phyloP scores from a whole-genome alignment of 1,140 invertebrate species.

The Physella acuta region DNA sequence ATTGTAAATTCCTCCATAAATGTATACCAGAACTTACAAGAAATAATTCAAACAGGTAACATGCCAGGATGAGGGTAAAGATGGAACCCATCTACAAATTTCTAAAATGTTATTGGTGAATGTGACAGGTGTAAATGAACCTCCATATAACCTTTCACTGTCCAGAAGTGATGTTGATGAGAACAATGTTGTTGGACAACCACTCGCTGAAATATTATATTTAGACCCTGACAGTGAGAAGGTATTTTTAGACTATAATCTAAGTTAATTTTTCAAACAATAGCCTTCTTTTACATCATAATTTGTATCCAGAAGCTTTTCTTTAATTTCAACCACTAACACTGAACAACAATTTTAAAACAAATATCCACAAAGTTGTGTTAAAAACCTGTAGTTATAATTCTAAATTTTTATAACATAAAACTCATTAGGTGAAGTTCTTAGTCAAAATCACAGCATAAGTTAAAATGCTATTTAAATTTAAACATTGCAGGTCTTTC shows the following conservation, averaged over 20 bases:
- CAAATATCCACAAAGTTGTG: no score
- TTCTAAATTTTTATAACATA: no score
- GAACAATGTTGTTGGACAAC: slow-evolving; percentile 31
- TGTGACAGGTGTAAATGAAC: slow-evolving; percentile 44
- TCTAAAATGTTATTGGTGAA: slow-evolving; percentile 33
- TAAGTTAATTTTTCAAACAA: background rate
- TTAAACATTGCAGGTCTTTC: slow-evolving; percentile 25
- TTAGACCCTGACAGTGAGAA: slow-evolving; percentile 38
- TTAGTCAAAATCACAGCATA: background rate
- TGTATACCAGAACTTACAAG: no score
- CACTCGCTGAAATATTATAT: slow-evolving; percentile 34
- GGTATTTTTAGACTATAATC: slow-evolving; percentile 18
- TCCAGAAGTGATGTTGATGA: slow-evolving; percentile 30
- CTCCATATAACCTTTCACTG: slow-evolving; percentile 38
- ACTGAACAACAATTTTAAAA: no score
- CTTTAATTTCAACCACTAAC: no score
- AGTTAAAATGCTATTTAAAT: no score
- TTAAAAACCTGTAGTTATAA: no score
- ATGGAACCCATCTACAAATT: slow-evolving; percentile 31
- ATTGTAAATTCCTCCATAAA: no score
- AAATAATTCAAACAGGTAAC: no score
- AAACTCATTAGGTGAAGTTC: background rate
- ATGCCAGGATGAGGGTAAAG: slow-evolving; percentile 33
- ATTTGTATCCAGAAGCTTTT: no score
- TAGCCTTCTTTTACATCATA: no score